Conservation (phyloP, 2,888 invertebrate genomes). For the Drosophila nr. perissopoda region DNA sequence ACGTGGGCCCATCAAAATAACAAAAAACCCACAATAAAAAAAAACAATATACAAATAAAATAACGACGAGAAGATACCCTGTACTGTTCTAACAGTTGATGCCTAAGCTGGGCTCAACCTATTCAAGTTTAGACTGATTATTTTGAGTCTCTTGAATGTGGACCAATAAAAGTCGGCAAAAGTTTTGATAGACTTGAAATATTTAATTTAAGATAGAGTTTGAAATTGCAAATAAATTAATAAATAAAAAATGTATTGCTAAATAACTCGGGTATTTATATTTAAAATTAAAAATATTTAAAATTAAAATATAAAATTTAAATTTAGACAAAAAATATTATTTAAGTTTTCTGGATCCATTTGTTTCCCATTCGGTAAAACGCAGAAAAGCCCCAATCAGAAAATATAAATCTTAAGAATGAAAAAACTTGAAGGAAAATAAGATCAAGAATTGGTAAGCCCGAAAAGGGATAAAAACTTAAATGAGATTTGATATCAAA, state of each 20-base stretch:
- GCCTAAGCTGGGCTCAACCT: accelerated
- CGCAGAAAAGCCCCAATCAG: not conserved
- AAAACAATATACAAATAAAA: not conserved
- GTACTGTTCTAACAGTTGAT: not conserved
- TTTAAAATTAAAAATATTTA: not conserved
- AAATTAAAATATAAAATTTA: not conserved
- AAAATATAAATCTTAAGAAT: not conserved
- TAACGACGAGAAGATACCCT: not conserved
- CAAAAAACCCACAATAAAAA: not conserved
- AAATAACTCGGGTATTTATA: not conserved
- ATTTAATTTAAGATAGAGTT: not conserved
- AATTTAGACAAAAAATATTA: not conserved
- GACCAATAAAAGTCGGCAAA: no score
- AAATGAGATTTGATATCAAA: not conserved
- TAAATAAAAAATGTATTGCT: not conserved
- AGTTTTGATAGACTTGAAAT: no score
- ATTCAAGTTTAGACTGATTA: not conserved
- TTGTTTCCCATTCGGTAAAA: not conserved
- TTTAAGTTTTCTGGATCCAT: not conserved
- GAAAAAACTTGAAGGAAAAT: not conserved
- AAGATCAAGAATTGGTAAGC: not conserved
- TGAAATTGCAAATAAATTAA: no score
- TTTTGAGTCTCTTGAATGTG: not conserved
- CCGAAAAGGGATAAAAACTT: accelerated
- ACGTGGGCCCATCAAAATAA: constrained; percentile 40